Evolutionary conservation across 1,140 invertebrate species (phyloP), one percentile per base, ranked within the genome.

Genomic region (Zaprionus capensis): DNA sequence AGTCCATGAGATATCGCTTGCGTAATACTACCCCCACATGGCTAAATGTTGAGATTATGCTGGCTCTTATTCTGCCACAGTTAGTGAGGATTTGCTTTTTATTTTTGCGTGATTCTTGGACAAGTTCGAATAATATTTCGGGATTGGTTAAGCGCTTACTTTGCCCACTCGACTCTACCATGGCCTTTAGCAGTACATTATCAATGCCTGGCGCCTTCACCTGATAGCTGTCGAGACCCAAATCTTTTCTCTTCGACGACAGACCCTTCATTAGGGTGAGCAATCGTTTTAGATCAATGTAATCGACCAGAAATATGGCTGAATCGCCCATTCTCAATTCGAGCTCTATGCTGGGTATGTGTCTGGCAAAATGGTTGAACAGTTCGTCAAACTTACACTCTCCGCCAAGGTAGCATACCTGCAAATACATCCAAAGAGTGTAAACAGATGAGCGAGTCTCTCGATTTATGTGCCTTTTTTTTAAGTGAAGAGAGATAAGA

Each of bases 161-260:
- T 0, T 24, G 9, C 11, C 12, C 22, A 1, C 11, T 9, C 0
- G n/a, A 22, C 17, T 28, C 51, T 14, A 12, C 4, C 31, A 65
- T 31, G 24, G 64, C 64, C 22, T 44, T 78, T 1, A 62, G 36
- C n/a, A 81, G 36, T 1, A 82, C 38, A 17, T 58, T 6, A 2
- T 86, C 76, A 4, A 86, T 24, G 41, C 20, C 58, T 26, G 61
- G 68, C 0, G 75, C 34, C 28, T 58, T 28, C 7, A 86, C 14
- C 12, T 70, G 38, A 26, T 68, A 80, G 22, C 58, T 79, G 1
- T 73, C 56, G 15, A 86, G 9, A 26, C 77, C 56, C 3, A 86
- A 20, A 2, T 59, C 46, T 7, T 36, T 51, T 34, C 55, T 64
- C 5, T 24, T 26, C 11, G 4, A 17, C 0, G 62, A 5, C 12